A percentile compares a stretch with the other conserved stretches of the same genome.
Conservation (phyloP, 2,113 vertebrate species). For the Mastomys natalensis region DNA sequence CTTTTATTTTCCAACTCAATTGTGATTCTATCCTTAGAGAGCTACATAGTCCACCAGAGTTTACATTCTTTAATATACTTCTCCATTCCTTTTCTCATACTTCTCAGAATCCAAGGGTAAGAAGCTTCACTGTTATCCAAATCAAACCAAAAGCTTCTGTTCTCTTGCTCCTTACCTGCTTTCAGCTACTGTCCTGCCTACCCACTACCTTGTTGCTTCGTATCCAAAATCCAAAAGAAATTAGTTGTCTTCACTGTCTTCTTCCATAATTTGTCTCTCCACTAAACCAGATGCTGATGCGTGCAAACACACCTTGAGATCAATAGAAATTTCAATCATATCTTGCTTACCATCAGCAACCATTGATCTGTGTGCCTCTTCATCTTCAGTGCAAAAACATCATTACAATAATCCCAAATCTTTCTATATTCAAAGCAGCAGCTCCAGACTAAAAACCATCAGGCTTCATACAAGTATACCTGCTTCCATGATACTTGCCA, state of each 20-base stretch:
- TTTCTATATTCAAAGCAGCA: neutral
- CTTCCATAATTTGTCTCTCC: neutral
- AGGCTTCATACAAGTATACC: too few species aligned
- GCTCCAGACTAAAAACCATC: neutral
- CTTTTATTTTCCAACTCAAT: neutral
- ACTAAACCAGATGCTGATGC: neutral
- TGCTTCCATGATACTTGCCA: neutral
- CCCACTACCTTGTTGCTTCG: neutral
- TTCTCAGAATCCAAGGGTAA: neutral
- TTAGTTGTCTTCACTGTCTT: neutral
- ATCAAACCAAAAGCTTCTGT: neutral
- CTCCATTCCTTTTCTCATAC: neutral
- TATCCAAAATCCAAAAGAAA: neutral
- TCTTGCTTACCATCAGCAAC: neutral
- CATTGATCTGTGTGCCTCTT: neutral
- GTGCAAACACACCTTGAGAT: neutral
- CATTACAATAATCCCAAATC: neutral
- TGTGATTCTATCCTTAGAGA: too few species aligned
- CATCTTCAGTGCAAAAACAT: neutral
- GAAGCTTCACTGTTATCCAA: neutral
- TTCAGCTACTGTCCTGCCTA: neutral
- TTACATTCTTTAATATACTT: neutral
- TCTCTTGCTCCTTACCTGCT: neutral
- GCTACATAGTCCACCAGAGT: neutral
- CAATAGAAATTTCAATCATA: neutral